Evolutionary conservation across 1,140 invertebrate species (phyloP), one percentile per base, ranked within the genome.

Genomic region (Drosophila bipectinata): DNA sequence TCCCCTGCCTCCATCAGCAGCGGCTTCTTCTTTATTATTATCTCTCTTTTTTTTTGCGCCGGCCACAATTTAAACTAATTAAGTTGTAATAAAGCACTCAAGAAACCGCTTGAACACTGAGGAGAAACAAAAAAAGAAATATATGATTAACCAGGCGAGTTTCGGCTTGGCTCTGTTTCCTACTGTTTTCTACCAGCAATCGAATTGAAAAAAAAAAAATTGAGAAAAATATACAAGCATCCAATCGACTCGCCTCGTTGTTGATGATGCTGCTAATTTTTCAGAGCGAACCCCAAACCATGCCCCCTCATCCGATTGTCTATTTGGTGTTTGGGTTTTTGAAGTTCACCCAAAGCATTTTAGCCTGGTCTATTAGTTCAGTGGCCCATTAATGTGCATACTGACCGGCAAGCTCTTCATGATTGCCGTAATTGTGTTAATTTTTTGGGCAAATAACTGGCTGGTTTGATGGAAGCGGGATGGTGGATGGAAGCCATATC

Each of bases 31-130:
- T 44, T 57, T 48, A 69, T 48, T 57, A 48, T 69, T 68, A 37
- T 47, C 37, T 58, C 53, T 60, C 9, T 41, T 12, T 56, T 57
- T 57, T 73, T 64, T 78, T 77, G 75, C 75, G 83, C 59, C 71
- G 49, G 54, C 78, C 84, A 87, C 82, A 87, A 88, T 88, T 88
- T 88, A 83, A 88, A 88, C 83, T 88, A 88, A 88, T 88, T 88
- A 88, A 88, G 79, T 83, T 88, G 83, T 88, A 88, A 88, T 88
- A 71, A 77, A 73, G 72, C 72, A 87, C 82, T 85, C 82, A 68
- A 85, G 69, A 81, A 73, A 69, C 59, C 77, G 59, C 67, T 80
- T 51, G 12, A 48, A 21, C 57, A 62, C 45, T 47, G 60, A 62
- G 59, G 47, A 52, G 39, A 47, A 53, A 24, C n/a, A 37, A 47